phyloP scores from a whole-genome alignment of 2,797 vertebrate species.

The Esox lucius region DNA sequence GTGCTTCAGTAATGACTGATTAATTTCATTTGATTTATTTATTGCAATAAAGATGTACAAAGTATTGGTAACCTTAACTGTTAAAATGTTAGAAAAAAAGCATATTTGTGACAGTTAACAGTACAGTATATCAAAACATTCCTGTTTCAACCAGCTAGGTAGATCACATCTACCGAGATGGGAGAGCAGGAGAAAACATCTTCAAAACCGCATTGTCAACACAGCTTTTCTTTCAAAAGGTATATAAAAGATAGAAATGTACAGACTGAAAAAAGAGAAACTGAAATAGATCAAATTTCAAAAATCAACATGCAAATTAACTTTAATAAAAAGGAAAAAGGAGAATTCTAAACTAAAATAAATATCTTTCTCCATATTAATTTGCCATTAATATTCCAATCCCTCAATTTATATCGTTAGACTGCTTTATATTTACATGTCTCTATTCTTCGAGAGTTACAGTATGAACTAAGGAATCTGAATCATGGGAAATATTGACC shows the following conservation, averaged over 20 bases:
- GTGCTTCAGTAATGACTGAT: slow-evolving; percentile 12
- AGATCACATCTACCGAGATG: slow-evolving; percentile 68
- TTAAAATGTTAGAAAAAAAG: slow-evolving; percentile 97
- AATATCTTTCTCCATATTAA: slow-evolving; percentile 79
- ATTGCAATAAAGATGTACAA: slow-evolving; percentile 98
- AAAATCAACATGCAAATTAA: slow-evolving; percentile 79
- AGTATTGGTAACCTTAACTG: slow-evolving; percentile 88
- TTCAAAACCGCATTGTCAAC: slow-evolving; percentile 53
- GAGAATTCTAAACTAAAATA: slow-evolving; percentile 79
- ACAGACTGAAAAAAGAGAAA: slow-evolving; percentile 59
- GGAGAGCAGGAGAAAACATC: slow-evolving; percentile 57
- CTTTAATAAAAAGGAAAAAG: slow-evolving; percentile 50
- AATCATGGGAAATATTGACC: slow-evolving; percentile 59
- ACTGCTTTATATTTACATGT: slow-evolving; percentile 71
- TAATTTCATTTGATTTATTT: slow-evolving; percentile 82
- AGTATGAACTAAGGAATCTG: slow-evolving; percentile 50
- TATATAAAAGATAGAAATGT: slow-evolving; percentile 82
- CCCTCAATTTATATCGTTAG: slow-evolving; percentile 61
- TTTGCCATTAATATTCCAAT: slow-evolving; percentile 66
- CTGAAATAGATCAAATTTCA: slow-evolving; percentile 55
- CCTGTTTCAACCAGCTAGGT: slow-evolving; percentile 76
- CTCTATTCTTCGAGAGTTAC: slow-evolving; percentile 36
- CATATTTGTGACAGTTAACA: slow-evolving; percentile 88
- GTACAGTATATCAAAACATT: slow-evolving; percentile 90
- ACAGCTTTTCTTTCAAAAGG: slow-evolving; percentile 79